Percentiles rank a stretch among this genome's conserved stretches.
Conservation (phyloP, 92 coral and sea anemone genomes). For the Galaxea fascicularis region DNA sequence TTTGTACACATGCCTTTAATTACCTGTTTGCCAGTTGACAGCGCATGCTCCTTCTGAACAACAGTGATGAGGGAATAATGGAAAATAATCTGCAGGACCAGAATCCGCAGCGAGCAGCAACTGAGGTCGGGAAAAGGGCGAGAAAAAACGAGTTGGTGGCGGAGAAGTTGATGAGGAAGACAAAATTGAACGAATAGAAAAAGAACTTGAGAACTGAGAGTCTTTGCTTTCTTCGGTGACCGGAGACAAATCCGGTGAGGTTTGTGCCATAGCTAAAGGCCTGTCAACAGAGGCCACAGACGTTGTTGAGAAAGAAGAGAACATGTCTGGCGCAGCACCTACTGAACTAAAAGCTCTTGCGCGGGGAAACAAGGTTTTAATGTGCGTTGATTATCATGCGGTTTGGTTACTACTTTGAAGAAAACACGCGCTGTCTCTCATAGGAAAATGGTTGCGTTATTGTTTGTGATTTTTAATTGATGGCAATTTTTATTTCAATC, state of each 20-base stretch:
- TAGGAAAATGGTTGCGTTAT: conserved; percentile 8
- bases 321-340: neutral
- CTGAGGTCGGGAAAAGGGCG: conserved; percentile 6
- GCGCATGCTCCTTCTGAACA: conserved; percentile 40
- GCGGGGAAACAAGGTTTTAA: neutral
- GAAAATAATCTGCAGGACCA: neutral
- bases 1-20: neutral
- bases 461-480: neutral
- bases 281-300: neutral
- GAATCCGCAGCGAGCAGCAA: conserved; percentile 14
- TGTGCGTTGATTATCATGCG: neutral
- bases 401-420: neutral
- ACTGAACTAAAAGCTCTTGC: neutral
- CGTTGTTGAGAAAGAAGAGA: neutral
- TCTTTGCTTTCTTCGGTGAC: neutral
- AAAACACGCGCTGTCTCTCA: conserved; percentile 31
- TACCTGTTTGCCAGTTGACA: conserved; percentile 24
- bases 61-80: conserved; percentile 21
- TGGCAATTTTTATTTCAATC: neutral
- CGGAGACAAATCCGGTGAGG: neutral
- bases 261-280: neutral
- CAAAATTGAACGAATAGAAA: conserved; percentile 46
- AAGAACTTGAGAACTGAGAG: conserved; percentile 41
- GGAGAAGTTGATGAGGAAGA: conserved; percentile 27
- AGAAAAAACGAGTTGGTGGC: neutral